phyloP scores from a whole-genome alignment of 2,888 invertebrate species.

The Synergus itoensis region DNA sequence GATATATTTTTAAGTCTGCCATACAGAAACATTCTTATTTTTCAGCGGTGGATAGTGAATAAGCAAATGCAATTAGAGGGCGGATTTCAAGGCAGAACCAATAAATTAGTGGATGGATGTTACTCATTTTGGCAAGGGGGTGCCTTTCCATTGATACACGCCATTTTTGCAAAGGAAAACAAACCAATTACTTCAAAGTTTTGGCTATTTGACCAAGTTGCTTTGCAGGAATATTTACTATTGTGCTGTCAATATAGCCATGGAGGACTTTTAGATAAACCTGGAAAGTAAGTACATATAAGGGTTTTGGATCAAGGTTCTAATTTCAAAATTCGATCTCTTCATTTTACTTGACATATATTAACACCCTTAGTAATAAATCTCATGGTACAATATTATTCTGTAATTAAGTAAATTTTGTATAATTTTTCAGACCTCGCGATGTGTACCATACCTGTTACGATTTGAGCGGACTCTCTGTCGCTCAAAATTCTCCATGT shows the following conservation, averaged over 20 bases:
- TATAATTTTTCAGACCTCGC: conserved; percentile 81
- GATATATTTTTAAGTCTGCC: too few relatives aligned
- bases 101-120: conserved; percentile 98
- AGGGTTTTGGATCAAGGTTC: too few relatives aligned
- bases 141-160: conserved; percentile 91
- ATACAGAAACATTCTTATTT: conserved; percentile 37
- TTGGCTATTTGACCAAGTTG: conserved; percentile 90
- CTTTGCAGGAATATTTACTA: conserved; percentile 96
- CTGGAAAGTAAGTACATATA: conserved; percentile 90
- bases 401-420: conserved; percentile 27
- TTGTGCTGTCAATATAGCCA: conserved; percentile 92
- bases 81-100: conserved; percentile 98
- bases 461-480: conserved; percentile 94
- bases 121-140: conserved; percentile 99
- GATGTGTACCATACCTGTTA: conserved; percentile 99
- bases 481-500: conserved; percentile 87
- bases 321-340: too few relatives aligned
- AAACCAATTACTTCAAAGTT: conserved; percentile 72
- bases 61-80: conserved; percentile 97
- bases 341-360: too few relatives aligned
- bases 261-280: conserved; percentile 98
- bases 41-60: conserved; percentile 90
- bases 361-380: too few relatives aligned
- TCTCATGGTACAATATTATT: background rate
- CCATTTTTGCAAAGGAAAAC: conserved; percentile 77